Percentiles rank a stretch among this genome's conserved stretches.
Conservation (phyloP, 2,113 vertebrate genomes). For the Protobothrops mucrosquamatus region DNA sequence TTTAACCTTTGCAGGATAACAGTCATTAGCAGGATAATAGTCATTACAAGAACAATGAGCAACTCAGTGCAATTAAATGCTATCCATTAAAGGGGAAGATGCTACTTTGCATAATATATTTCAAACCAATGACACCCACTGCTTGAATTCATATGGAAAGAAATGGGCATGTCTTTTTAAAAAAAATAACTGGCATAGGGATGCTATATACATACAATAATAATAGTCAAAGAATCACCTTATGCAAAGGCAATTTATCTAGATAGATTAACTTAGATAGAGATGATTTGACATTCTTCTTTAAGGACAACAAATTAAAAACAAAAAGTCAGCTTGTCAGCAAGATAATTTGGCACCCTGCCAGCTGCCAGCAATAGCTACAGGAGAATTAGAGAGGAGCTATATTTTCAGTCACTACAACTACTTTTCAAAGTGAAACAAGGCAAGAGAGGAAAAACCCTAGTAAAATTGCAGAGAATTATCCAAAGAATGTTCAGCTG, state of each 20-base stretch:
- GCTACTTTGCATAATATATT: slow-evolving; percentile 16
- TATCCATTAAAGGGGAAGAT: background rate
- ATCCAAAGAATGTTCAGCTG: background rate
- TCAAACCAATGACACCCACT: slow-evolving; percentile 14
- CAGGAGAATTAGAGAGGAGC: background rate
- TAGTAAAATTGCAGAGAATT: background rate
- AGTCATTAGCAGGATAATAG: slow-evolving; percentile 1
- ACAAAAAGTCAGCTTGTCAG: background rate
- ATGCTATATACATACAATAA: background rate
- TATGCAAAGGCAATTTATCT: background rate
- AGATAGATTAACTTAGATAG: background rate
- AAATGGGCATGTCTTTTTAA: background rate
- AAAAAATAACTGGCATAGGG: background rate
- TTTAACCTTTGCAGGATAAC: slow-evolving; percentile 11
- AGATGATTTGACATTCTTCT: background rate
- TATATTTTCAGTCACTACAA: background rate
- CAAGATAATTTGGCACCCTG: background rate
- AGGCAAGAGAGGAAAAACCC: background rate
- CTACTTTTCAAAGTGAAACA: background rate
- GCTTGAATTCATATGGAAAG: background rate
- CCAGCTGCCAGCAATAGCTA: background rate
- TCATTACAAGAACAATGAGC: slow-evolving; percentile 1
- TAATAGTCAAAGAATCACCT: background rate
- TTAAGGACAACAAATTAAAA: slow-evolving; percentile 2
- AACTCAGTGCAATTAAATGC: slow-evolving; percentile 14